Conservation (phyloP, 2,888 invertebrate genomes). For the Clivina fossor region DNA sequence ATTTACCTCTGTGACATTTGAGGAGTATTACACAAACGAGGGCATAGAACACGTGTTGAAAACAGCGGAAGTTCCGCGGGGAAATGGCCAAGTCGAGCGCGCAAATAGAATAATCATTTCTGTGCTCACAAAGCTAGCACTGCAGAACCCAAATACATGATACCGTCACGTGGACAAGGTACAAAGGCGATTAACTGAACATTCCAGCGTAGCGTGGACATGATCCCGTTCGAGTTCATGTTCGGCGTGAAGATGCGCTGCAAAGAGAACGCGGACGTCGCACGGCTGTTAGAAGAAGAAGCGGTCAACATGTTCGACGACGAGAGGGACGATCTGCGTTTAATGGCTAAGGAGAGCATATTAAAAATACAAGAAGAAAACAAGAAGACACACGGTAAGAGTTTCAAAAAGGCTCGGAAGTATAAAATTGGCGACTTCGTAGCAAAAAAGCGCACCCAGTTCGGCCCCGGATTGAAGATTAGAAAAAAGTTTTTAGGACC, state of each 20-base stretch:
- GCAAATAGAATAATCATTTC: no score
- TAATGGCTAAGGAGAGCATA: no score
- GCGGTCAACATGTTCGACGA: constrained; percentile 26
- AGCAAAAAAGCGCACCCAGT: constrained; percentile 38
- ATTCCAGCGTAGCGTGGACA: constrained; percentile 23
- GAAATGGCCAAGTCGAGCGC: no score
- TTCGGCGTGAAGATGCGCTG: no score
- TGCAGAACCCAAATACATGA: constrained; percentile 26
- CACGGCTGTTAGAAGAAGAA: constrained; percentile 33
- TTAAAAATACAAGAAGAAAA: no score
- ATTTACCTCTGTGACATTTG: no score
- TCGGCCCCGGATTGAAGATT: no score
- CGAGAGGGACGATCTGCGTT: constrained; percentile 23
- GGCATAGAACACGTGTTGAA: constrained; percentile 25
- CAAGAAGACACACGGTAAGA: constrained; percentile 18
- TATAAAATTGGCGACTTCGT: constrained; percentile 36
- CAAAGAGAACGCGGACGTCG: no score
- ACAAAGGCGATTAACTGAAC: constrained; percentile 30
- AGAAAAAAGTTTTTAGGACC: constrained; percentile 39
- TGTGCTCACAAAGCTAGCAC: no score
- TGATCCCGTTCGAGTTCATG: constrained; percentile 28
- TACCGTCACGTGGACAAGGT: no score
- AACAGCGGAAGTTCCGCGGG: constrained; percentile 29
- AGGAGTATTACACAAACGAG: no score
- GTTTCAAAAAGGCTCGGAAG: constrained; percentile 27